These are phyloP conservation scores for Amphipyra tragopoginis DNA, from an alignment of 2,888 invertebrate genomes.

Conservation along the genomic window DNA sequence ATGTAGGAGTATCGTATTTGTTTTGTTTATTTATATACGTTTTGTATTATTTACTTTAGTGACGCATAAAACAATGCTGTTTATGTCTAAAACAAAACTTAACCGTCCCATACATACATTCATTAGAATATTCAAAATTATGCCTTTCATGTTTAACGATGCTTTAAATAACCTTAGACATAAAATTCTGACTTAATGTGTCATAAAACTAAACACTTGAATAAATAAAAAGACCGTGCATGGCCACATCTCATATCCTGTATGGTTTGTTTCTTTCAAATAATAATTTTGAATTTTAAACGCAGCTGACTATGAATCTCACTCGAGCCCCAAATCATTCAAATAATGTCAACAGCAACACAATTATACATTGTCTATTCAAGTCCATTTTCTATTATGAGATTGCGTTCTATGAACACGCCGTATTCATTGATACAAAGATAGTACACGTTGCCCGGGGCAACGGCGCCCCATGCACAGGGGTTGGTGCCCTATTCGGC, in stretches of 20 bases:
- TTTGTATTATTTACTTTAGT: slow-evolving; percentile 13
- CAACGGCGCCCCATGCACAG: slow-evolving; percentile 73
- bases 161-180: slow-evolving; percentile 73
- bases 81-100: slow-evolving; percentile 31
- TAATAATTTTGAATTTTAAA: slow-evolving; percentile 57
- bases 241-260: slow-evolving; percentile 64
- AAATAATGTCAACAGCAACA: slow-evolving; percentile 79
- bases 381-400: slow-evolving; percentile 72
- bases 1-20: neutral
- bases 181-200: slow-evolving; percentile 74
- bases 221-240: slow-evolving; percentile 69
- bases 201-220: slow-evolving; percentile 78
- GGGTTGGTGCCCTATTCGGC: slow-evolving; percentile 76
- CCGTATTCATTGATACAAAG: slow-evolving; percentile 77
- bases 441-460: slow-evolving; percentile 79
- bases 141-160: slow-evolving; percentile 74
- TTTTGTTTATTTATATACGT: neutral
- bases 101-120: slow-evolving; percentile 42
- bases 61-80: slow-evolving; percentile 25
- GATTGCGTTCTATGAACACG: slow-evolving; percentile 64
- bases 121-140: slow-evolving; percentile 64
- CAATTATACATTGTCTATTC: slow-evolving; percentile 79
- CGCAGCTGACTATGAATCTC: slow-evolving; percentile 77
- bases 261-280: slow-evolving; percentile 37
- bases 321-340: slow-evolving; percentile 75